These are phyloP conservation scores for Oxyteleia sp. DNA, from an alignment of 2,888 invertebrate genomes.

Conservation along the genomic window DNA sequence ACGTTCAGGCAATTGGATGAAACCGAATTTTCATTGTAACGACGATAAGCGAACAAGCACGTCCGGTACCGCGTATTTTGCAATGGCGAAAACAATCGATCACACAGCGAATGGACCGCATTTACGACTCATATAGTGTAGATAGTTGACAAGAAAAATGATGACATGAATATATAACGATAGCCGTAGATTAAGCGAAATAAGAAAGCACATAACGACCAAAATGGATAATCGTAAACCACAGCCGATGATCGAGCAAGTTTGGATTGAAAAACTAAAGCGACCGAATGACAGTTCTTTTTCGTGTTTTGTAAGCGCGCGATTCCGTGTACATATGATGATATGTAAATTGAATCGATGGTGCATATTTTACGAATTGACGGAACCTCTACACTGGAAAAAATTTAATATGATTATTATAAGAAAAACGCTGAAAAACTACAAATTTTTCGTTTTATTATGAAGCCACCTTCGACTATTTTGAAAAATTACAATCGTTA, in stretches of 20 bases:
- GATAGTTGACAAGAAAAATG: constrained; percentile 44
- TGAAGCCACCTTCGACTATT: no score
- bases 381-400: no score
- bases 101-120: constrained; percentile 24
- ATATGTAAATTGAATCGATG: constrained; percentile 34
- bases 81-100: constrained; percentile 37
- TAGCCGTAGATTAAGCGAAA: constrained; percentile 34
- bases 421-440: no score
- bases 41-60: constrained; percentile 19
- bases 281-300: constrained; percentile 4
- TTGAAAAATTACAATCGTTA: no score
- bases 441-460: no score
- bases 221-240: constrained; percentile 33
- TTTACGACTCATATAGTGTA: constrained; percentile 57
- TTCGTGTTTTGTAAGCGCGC: neutral
- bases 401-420: no score
- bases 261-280: constrained; percentile 32
- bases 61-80: constrained; percentile 45
- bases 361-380: no score
- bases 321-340: constrained; percentile 18
- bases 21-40: constrained; percentile 47
- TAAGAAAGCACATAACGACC: constrained; percentile 36
- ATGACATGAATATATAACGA: constrained; percentile 40
- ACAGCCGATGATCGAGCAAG: constrained; percentile 31
- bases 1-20: constrained; percentile 16